Conservation (phyloP, 2,888 invertebrate genomes). For the Lepidocyrtinus sp. region DNA sequence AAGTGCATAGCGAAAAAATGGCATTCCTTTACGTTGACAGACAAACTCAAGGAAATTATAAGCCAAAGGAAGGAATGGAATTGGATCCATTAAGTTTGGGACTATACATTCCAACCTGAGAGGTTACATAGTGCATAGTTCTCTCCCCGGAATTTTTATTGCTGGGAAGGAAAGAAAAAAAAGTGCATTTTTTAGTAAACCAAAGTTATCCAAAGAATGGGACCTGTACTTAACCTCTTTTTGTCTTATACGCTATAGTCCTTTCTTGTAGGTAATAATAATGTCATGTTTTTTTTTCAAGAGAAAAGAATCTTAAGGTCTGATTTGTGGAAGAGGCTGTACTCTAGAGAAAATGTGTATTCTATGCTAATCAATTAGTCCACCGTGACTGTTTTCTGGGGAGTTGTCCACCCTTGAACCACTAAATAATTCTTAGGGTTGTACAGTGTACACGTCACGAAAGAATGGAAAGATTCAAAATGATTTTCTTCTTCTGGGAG, state of each 20-base stretch:
- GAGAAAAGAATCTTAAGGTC: constrained; percentile 8
- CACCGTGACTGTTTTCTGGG: constrained; percentile 39
- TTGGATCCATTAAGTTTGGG: constrained; percentile 53
- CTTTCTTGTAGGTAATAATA: constrained; percentile 53
- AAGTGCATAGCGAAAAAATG: neutral
- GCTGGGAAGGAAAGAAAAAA: neutral
- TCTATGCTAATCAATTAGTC: constrained; percentile 61
- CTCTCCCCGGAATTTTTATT: constrained; percentile 3
- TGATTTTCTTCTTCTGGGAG: constrained; percentile 6
- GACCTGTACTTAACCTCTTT: constrained; percentile 57
- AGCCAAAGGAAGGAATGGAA: constrained; percentile 44
- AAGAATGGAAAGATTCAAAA: constrained; percentile 19
- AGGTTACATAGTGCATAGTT: too few species aligned
- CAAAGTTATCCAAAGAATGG: constrained; percentile 52
- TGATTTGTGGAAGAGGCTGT: constrained; percentile 15
- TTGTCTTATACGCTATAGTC: constrained; percentile 32
- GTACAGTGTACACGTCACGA: neutral
- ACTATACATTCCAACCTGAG: constrained; percentile 12
- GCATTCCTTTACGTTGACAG: constrained; percentile 39
- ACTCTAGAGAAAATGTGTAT: constrained; percentile 43
- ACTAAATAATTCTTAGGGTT: constrained; percentile 19
- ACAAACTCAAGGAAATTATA: constrained; percentile 56
- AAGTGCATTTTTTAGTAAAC: neutral
- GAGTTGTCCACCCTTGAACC: constrained; percentile 49
- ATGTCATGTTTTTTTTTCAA: constrained; percentile 12